phyloP scores from a whole-genome alignment of 2,888 invertebrate genomes.

The Pterostichus madidus region DNA sequence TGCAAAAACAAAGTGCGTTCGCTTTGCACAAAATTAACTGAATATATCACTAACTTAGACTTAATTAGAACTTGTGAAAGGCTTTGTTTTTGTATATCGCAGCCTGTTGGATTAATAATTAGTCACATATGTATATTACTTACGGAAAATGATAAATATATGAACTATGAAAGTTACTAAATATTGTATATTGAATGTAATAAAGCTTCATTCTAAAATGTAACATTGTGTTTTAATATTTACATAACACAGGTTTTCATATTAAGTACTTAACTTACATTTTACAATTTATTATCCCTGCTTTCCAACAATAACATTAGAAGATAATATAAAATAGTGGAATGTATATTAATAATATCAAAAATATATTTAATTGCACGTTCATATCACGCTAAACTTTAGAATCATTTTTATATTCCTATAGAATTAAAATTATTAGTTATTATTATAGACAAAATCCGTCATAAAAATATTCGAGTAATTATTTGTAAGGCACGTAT shows the following conservation, averaged over 20 bases:
- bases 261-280: constrained; percentile 7
- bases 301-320: constrained; percentile 56
- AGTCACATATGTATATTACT: constrained; percentile 49
- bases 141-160: constrained; percentile 41
- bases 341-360: constrained; percentile 53
- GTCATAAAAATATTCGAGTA: constrained; percentile 30
- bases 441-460: neutral
- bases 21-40: constrained; percentile 60
- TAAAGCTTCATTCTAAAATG: constrained; percentile 65
- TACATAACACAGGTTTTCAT: neutral
- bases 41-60: constrained; percentile 46
- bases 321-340: constrained; percentile 59
- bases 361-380: constrained; percentile 59
- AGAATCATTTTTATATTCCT: neutral
- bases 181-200: constrained; percentile 67
- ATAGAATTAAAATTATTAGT: neutral
- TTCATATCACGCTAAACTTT: constrained; percentile 25
- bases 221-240: constrained; percentile 30
- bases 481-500: constrained; percentile 25
- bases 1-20: constrained; percentile 65
- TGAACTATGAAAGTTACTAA: constrained; percentile 54
- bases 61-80: neutral
- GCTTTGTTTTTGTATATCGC: constrained; percentile 44
- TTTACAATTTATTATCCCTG: constrained; percentile 52
- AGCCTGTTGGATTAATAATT: constrained; percentile 41